These are phyloP conservation scores for Pristionchus exspectatus DNA, from an alignment of 2,888 invertebrate species.

Conservation along the genomic window DNA sequence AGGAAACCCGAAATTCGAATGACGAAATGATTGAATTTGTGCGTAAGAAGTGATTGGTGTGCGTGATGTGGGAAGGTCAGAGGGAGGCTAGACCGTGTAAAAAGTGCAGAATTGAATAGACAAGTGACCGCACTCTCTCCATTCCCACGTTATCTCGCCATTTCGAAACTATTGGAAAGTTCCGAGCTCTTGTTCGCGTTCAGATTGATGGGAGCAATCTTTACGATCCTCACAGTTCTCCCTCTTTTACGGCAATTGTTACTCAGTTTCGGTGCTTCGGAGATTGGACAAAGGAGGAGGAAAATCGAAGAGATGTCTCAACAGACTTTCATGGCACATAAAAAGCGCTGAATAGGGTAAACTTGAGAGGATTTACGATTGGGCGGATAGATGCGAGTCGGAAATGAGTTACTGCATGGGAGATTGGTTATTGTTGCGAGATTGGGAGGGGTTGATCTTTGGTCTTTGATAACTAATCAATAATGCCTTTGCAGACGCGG, in stretches of 20 bases:
- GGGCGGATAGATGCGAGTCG: not conserved
- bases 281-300: constrained; percentile 18
- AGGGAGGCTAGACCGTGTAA: not conserved
- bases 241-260: not conserved
- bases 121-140: not conserved
- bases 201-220: not conserved
- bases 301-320: not conserved
- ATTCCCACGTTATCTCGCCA: not conserved
- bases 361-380: constrained; percentile 34
- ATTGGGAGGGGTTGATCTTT: not conserved
- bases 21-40: not conserved
- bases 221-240: constrained; percentile 32
- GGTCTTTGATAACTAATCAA: not conserved
- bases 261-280: not conserved
- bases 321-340: constrained; percentile 37
- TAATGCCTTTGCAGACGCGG: constrained; percentile 24
- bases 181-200: not conserved
- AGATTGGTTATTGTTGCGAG: not conserved
- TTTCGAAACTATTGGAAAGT: not conserved
- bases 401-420: constrained; percentile 9
- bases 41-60: not conserved
- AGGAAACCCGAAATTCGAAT: not conserved
- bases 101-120: not conserved
- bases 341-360: constrained; percentile 31
- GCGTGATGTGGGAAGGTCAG: constrained; percentile 18